Base-by-base conservation (phyloP, 2,797 vertebrate genomes). In the Philypnodon macrostomus region DNA sequence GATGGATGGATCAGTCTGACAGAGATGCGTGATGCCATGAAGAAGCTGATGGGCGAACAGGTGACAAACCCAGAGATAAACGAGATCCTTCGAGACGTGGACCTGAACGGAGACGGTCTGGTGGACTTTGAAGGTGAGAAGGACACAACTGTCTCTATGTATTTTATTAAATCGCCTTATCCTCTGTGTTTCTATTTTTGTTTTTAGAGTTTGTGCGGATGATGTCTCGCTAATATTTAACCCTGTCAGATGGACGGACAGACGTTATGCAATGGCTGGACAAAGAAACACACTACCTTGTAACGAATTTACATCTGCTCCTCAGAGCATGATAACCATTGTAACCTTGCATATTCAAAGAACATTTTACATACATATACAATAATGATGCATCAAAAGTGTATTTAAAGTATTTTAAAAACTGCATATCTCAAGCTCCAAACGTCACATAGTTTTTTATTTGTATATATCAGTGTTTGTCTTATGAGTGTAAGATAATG, bases 51-150 rank as follows among this genome's bases (percentile, higher is more conserved):
- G 86, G 94, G 95, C 4, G 92, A 96, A 65, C 94, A 96, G 27
- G 86, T 98, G 72, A 93, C 89, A 73, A 87, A 92, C 76, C 84
- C 77, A 29, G 95, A 98, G 77, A 93, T 96, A 52, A 95, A 95
- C 0, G 95, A 96, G 70, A 97, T 98, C 77, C 89, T 98, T 23
- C 84, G 77, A 14, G 95, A 98, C 0, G 89, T 93, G 0, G 95
- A 98, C 85, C 91, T 96, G 62, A 97, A 97, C 0, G 93, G 94
- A 4, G 96, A 98, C 0, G 94, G 95, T 11, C 88, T 92, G 77
- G 92, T 98, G 47, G 93, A 97, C 77, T 98, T 98, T 0, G 95
- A 97, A 86, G 96, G 96, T 97, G 84, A 75, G 64, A 33, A 2
- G 31, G 15, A 13, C 18, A 33, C 14, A n/a, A n/a, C n/a, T 7